A percentile compares a stretch with the other conserved stretches of the same genome.
Conservation (phyloP, 2,113 vertebrate genomes). For the Xenopus borealis region DNA sequence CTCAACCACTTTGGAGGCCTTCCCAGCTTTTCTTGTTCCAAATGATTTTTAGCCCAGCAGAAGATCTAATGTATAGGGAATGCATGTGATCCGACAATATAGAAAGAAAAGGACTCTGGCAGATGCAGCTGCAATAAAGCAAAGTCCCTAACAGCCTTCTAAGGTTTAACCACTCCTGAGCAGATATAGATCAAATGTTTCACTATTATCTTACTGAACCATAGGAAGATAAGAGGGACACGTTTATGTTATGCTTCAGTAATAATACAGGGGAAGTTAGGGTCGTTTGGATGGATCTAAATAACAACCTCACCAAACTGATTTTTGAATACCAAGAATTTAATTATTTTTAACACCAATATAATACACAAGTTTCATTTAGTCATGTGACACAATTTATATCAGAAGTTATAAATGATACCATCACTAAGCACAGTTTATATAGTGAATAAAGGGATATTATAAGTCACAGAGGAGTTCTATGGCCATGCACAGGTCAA, state of each 20-base stretch:
- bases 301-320: neutral
- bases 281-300: too few species aligned
- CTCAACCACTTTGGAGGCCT: too few species aligned
- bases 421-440: too few species aligned
- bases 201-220: conserved; percentile 13
- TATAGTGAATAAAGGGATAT: too few species aligned
- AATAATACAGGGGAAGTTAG: too few species aligned
- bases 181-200: conserved; percentile 25
- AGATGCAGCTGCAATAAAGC: conserved; percentile 19
- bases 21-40: neutral
- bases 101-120: neutral
- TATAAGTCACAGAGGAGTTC: too few species aligned
- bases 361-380: too few species aligned
- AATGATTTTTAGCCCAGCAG: neutral
- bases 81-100: conserved; percentile 10
- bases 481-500: too few species aligned
- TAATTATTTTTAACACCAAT: neutral
- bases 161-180: conserved; percentile 1
- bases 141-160: conserved; percentile 14
- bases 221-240: neutral
- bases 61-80: neutral
- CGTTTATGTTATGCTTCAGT: too few species aligned
- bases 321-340: neutral
- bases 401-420: too few species aligned
- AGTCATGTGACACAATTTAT: too few species aligned